These are phyloP conservation scores for Rotaria macrura DNA, from an alignment of 2,888 invertebrate species.

Conservation along the genomic window DNA sequence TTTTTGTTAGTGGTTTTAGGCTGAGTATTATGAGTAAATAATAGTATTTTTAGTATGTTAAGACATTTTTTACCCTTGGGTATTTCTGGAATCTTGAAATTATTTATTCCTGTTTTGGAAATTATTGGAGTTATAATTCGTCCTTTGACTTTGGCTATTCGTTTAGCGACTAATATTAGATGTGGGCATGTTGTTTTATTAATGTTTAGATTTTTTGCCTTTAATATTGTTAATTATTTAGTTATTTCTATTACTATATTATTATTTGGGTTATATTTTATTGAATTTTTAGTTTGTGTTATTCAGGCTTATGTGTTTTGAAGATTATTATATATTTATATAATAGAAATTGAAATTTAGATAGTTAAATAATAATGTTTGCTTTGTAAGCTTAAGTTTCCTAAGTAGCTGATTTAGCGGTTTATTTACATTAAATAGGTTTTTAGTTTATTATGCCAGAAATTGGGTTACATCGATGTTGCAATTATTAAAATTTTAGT, in stretches of 20 bases:
- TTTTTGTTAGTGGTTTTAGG: not conserved
- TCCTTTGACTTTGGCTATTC: conserved; percentile 1
- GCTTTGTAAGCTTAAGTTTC: not conserved
- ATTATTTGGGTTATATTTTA: not conserved
- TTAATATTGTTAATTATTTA: not conserved
- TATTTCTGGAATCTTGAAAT: not conserved
- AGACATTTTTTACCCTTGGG: not conserved
- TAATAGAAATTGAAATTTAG: conserved; percentile 55
- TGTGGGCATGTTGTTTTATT: not conserved
- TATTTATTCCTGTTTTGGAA: not conserved
- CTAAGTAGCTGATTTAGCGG: not conserved
- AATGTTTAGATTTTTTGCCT: not conserved
- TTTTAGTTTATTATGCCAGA: not conserved
- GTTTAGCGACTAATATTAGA: conserved; percentile 13
- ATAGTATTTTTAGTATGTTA: not conserved
- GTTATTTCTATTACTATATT: not conserved
- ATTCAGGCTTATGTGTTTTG: conserved; percentile 59
- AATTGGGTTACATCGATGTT: not conserved
- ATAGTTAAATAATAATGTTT: not conserved
- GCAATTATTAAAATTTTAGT: conserved; percentile 56
- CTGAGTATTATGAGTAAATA: not conserved
- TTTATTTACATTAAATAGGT: conserved; percentile 13
- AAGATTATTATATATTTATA: conserved; percentile 57
- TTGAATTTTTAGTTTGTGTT: conserved; percentile 57
- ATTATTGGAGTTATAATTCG: not conserved